A percentile compares a stretch with the other conserved stretches of the same genome.
Conservation (phyloP, 2,113 vertebrate genomes). For the Hyaena hyaena region DNA sequence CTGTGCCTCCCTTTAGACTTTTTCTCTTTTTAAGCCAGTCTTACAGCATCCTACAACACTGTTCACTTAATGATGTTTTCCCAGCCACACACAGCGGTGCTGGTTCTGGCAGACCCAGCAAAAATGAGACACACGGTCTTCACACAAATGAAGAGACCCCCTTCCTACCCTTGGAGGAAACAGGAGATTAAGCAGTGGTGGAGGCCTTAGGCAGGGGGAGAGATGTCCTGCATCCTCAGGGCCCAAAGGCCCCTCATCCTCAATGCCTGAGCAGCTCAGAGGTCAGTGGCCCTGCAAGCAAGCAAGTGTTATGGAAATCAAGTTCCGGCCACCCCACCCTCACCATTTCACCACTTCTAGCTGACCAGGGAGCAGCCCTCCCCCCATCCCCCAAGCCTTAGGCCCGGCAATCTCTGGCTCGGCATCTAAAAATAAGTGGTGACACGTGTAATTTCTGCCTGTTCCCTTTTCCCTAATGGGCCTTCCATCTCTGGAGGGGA, state of each 20-base stretch:
- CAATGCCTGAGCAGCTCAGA: not conserved
- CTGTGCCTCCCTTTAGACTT: not conserved
- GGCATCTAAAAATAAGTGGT: not conserved
- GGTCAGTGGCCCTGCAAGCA: not conserved
- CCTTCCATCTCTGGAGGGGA: not conserved
- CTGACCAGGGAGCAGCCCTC: not conserved
- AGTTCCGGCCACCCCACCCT: not conserved
- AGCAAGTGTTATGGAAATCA: not conserved
- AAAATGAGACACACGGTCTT: not conserved
- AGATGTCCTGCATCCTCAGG: not conserved
- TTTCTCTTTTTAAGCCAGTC: not conserved
- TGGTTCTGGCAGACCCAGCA: not conserved
- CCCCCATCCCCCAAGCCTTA: not conserved
- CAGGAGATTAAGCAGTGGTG: not conserved
- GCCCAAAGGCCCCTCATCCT: not conserved
- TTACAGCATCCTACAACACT: not conserved
- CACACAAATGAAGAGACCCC: not conserved
- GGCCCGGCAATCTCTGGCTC: not conserved
- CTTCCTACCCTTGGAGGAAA: not conserved
- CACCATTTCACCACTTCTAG: not conserved
- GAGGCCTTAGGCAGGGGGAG: not conserved
- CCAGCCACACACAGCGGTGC: not conserved
- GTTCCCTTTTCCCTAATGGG: not conserved
- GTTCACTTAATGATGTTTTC: not conserved
- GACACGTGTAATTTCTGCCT: not conserved